Conservation (phyloP, 2,797 vertebrate species). For the Chromobotia macracanthus region DNA sequence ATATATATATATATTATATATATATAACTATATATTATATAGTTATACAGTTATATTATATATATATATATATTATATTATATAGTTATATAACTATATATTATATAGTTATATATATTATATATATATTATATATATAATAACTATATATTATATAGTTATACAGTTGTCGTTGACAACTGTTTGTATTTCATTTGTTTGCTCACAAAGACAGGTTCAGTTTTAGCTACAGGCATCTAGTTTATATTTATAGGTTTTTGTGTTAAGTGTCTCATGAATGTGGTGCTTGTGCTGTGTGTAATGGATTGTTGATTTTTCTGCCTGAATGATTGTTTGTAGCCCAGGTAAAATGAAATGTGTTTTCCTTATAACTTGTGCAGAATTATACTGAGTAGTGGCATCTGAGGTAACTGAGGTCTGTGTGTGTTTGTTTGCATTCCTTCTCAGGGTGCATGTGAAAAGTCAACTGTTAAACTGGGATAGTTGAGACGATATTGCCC, state of each 20-base stretch:
- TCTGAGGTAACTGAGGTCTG: background rate
- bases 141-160: too few species aligned
- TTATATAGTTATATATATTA: too few species aligned
- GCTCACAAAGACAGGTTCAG: background rate
- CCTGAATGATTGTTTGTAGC: background rate
- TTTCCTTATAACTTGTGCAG: background rate
- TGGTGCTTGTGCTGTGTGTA: background rate
- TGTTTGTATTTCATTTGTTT: background rate
- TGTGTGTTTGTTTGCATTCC: conserved; percentile 6
- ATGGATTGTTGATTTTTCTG: background rate
- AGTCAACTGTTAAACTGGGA: conserved; percentile 28
- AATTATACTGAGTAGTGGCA: background rate
- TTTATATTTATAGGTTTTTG: background rate
- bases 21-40: too few species aligned
- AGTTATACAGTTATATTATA: too few species aligned
- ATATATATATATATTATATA: too few species aligned
- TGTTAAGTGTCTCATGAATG: background rate
- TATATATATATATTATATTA: too few species aligned
- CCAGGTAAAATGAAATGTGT: background rate
- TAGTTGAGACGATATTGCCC: background rate
- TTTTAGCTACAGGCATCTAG: background rate
- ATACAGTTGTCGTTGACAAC: background rate
- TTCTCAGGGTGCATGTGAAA: background rate
- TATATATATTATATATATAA: too few species aligned
- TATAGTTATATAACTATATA: too few species aligned